Evolutionary conservation across 2,113 vertebrate genomes (phyloP), one percentile per base, ranked within the genome.

Genomic region (Ophiodon elongatus): DNA sequence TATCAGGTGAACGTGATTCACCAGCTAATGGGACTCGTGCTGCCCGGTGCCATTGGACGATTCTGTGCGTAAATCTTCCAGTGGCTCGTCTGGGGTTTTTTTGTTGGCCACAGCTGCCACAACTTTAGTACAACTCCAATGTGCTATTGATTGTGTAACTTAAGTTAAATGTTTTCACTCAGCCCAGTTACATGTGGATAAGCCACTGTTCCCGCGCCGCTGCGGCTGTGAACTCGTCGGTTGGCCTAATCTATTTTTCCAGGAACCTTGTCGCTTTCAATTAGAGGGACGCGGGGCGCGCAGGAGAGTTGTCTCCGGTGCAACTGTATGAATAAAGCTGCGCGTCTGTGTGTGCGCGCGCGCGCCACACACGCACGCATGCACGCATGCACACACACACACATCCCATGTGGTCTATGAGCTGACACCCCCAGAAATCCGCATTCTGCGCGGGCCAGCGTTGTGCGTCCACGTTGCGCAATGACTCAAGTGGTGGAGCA

Each of bases 201-300:
- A 85, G 76, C 41, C 75, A 41, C 65, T 4, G 64, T 65, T 60
- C 31, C 63, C 45, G 29, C 52, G 29, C 23, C 43, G n/a, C 47
- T 65, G 63, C 52, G 86, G 70, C 82, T 64, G 3, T 73, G 79
- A 83, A 63, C 67, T 11, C 47, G 69, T 39, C 27, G 47, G 14
- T 94, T 3, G 4, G 8, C 25, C 25, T 57, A 95, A 94, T 94
- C 95, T 92, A 37, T 90, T 91, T 6, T 93, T 93, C 92, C 69
- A 47, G 79, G 88, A 90, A 88, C 35, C 85, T 8, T 88, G 92
- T 94, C 93, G 76, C 50, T 67, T 29, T 76, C 75, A 78, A 93
- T 95, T 93, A 95, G 72, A 4, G 37, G 62, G 75, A 81, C 68
- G 3, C n/a, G 1, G 8, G 11, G 50, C 15, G 79, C 60, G 60